phyloP scores from a whole-genome alignment of 2,113 vertebrate genomes.

The Macrotus californicus region DNA sequence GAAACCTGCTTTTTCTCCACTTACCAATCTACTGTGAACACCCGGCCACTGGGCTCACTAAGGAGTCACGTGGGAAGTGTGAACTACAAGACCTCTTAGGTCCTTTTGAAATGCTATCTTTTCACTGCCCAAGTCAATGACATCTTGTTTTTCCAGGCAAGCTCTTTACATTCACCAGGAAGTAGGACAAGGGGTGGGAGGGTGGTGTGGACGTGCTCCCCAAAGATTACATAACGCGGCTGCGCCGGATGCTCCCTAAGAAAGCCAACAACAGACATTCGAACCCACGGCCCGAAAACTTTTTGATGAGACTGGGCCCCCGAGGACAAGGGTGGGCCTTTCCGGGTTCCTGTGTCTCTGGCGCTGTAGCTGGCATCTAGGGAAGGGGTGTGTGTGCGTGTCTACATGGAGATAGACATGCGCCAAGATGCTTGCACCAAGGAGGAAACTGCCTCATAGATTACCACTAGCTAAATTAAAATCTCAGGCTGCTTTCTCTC shows the following conservation, averaged over 20 bases:
- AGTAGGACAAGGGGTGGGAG: neutral
- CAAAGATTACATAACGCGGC: neutral
- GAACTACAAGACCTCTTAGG: neutral
- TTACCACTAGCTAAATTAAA: neutral
- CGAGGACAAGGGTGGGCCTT: neutral
- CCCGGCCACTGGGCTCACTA: neutral
- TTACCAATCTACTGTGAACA: too few species aligned
- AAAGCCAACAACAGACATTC: neutral
- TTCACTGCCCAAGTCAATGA: fast-evolving
- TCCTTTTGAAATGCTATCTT: neutral
- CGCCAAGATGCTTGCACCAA: neutral
- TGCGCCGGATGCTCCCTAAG: neutral
- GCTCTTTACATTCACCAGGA: neutral
- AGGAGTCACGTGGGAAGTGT: neutral
- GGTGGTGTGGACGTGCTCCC: neutral
- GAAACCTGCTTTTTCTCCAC: neutral
- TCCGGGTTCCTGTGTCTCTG: neutral
- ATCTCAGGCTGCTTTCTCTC: neutral
- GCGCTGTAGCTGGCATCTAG: neutral
- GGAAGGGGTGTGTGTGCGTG: neutral
- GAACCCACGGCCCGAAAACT: neutral
- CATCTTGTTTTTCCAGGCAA: neutral
- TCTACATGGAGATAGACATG: neutral
- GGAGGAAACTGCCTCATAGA: neutral
- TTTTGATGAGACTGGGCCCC: neutral